Evolutionary conservation across 2,888 invertebrate species (phyloP), one percentile per base, ranked within the genome.

Genomic region (Lepeophtheirus nordmannii): DNA sequence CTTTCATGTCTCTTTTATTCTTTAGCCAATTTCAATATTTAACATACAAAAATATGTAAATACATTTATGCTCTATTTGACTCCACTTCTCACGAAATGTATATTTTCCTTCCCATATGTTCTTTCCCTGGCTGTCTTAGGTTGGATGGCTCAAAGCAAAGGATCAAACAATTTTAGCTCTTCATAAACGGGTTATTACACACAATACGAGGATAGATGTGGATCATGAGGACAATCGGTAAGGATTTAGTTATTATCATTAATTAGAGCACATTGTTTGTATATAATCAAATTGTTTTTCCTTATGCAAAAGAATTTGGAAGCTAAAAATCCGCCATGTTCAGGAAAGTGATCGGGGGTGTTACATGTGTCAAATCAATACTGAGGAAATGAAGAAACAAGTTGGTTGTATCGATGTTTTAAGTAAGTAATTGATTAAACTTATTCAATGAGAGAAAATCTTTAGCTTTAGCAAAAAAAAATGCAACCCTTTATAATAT

Each of bases 291-390:
- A 46, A 46, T 46, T 23, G n/a, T 59, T 17, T 11, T 59, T 59
- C 2, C 23, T 5, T 59, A 17, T 59, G 14, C 12, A 3, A 37
- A 20, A 62, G 62, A 20, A 63, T 56, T 63, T 63, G 63, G 63
- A 63, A 30, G 56, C 37, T 63, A 22, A 63, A 63, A 56, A 63
- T 63, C 17, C 63, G 53, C 22, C 22, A 22, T 68, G 80, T 90
- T 65, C 82, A 85, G 70, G 88, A 87, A 72, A 82, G 84, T 58
- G 90, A 90, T 76, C 82, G 85, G 59, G 90, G 87, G 68, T 90
- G 89, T 75, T 90, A 90, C 77, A 88, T 89, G 86, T 90, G 90
- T 74, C 89, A 90, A 80, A 88, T 90, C 73, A 90, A 90, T 78
- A 89, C 89, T 1, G 85, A 83, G 69, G 82, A 83, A 66, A 87